Conservation (phyloP, 1,140 invertebrate genomes). For the Drosophila mojavensis region DNA sequence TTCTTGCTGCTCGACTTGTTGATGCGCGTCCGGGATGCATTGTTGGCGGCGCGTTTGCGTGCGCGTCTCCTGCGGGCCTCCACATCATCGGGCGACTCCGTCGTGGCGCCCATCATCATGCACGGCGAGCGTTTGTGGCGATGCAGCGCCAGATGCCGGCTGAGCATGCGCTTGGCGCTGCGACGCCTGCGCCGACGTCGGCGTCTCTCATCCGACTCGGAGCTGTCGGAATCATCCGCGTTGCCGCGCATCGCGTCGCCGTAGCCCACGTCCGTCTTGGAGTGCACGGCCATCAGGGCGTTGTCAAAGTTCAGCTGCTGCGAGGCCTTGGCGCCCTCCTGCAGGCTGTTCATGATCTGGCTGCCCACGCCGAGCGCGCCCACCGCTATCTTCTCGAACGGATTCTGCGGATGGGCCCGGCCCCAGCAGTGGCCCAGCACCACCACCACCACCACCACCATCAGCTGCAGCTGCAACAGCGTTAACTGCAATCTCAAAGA, state of each 20-base stretch:
- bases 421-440: neutral
- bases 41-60: conserved; percentile 56
- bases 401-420: conserved; percentile 23
- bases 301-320: conserved; percentile 50
- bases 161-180: neutral
- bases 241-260: conserved; percentile 63
- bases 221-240: conserved; percentile 24
- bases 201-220: conserved; percentile 55
- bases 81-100: conserved; percentile 52
- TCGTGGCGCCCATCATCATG: conserved; percentile 42
- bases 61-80: conserved; percentile 55
- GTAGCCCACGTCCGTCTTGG: conserved; percentile 51
- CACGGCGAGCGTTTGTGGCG: conserved; percentile 56
- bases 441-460: conserved; percentile 9
- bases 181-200: conserved; percentile 12
- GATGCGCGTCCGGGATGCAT: conserved; percentile 46
- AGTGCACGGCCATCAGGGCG: conserved; percentile 46
- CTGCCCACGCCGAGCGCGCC: conserved; percentile 52
- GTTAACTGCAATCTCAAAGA: conserved; percentile 12
- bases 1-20: conserved; percentile 44
- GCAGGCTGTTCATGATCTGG: conserved; percentile 43
- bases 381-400: conserved; percentile 52
- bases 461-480: conserved; percentile 12
- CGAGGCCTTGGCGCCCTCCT: conserved; percentile 45
- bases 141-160: conserved; percentile 5